These are phyloP conservation scores for Gymnobelideus leadbeateri DNA, from an alignment of 2,113 vertebrate genomes.

Conservation along the genomic window DNA sequence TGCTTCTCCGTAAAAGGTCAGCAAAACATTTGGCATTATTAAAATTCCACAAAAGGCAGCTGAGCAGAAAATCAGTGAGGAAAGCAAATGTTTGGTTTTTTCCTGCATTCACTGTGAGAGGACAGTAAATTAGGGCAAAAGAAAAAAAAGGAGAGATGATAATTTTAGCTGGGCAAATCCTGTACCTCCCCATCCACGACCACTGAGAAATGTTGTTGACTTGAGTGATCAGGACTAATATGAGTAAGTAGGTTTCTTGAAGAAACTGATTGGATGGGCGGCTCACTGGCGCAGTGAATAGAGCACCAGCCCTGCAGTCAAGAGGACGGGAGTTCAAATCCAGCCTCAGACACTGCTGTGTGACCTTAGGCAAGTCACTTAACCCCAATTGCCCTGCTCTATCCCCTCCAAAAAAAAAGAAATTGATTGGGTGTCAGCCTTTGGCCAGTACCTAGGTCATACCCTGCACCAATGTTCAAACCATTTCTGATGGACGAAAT, in stretches of 20 bases:
- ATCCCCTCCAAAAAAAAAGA: background rate
- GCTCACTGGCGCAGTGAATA: too few relatives aligned
- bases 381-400: too few relatives aligned
- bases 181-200: background rate
- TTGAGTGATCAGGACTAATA: background rate
- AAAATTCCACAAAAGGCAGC: background rate
- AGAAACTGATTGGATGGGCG: background rate
- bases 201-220: background rate
- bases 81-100: background rate
- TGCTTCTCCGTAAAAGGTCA: background rate
- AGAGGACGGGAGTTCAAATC: too few relatives aligned
- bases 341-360: too few relatives aligned
- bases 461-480: background rate
- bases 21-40: background rate
- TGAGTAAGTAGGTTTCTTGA: background rate
- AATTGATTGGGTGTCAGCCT: background rate
- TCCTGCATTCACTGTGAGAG: background rate
- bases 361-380: too few relatives aligned
- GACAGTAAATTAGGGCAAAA: background rate
- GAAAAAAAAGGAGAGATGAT: background rate
- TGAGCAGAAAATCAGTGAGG: background rate
- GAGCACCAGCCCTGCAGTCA: too few relatives aligned
- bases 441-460: background rate
- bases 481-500: background rate
- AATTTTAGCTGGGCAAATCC: background rate